Evolutionary conservation across 37 sponge, comb jelly and placozoan species (phyloP), one percentile per base, ranked within the genome.

Genomic region (Haliclona indistincta): DNA sequence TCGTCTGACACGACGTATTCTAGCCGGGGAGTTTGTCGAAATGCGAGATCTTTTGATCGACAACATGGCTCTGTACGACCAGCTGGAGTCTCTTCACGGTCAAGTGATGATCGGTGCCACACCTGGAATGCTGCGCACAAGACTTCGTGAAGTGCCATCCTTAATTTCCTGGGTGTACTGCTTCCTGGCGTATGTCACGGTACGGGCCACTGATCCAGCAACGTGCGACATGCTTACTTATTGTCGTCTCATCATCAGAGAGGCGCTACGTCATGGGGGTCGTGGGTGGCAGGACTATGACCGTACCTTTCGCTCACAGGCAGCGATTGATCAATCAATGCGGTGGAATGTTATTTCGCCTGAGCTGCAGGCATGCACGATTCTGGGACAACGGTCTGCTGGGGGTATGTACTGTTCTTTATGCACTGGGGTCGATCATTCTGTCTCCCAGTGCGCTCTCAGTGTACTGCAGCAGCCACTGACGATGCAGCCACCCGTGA

Each of bases 181-280:
- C 41, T 68, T 68, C 6, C 42, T 68, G 69, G 69, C 41, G n/a
- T 68, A 39, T 43, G 25, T 68, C 3, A 43, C 69, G 1, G 38
- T 39, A 17, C 41, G 19, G 11, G 38, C 69, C 17, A 39, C 43
- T 3, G 69, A 68, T 37, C 42, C 3, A 17, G 3, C 17, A 2
- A 68, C 69, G 3, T 3, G 69, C 2, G 69, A 68, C 28, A 39
- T 39, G 20, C 45, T 68, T 22, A 43, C 69, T 3, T 68, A 68
- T 68, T 39, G 25, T 10, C 43, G 69, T 19, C 69, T 68, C 45
- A 43, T 68, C 26, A 38, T 68, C 69, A 39, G 69, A 10, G 45
- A 68, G 28, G 43, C 69, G 19, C 69, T 22, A 68, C 41, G 17
- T 39, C 69, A 68, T 39, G 69, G 69, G 4, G 69, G 69, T 6